Evolutionary conservation across 1,140 invertebrate species (phyloP), one percentile per base, ranked within the genome.

Genomic region (Leptopilina boulardi): DNA sequence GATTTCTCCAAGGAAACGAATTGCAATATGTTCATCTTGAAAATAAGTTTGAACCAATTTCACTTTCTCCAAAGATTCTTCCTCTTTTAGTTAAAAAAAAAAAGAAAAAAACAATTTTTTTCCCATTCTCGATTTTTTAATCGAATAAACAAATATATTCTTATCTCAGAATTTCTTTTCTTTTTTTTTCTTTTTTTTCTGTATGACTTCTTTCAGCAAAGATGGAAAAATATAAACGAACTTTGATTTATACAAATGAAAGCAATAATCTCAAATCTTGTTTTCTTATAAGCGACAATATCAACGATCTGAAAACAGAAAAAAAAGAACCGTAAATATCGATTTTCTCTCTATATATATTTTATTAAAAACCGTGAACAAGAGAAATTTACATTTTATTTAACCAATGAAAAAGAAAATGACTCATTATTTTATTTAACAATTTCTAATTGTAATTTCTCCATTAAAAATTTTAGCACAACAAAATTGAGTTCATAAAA

Each of bases 161-260:
- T 21, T 72, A 38, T 72, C 71, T 18, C 6, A 3, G 9, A 47
- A n/a, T n/a, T n/a, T n/a, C n/a, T n/a, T 8, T 34, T 38, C 23
- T 72, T 34, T 41, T 26, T 76, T 41, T 77, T 82, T 77, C 79
- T 75, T 74, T 75, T 78, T 82, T 83, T 6, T 74, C 84, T 79
- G 30, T 79, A 2, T 42, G 1, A 2, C 13, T 42, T 42, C 10
- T 42, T 11, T 42, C 9, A 11, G 41, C 41, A 42, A 78, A 80
- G 41, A 11, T 42, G 9, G 41, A 13, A 42, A 42, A 42, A 42
- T 42, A 42, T 42, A 42, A 42, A 42, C 41, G 9, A 13, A 13
- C 41, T 42, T 42, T 47, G 47, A 51, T 51, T 51, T 51, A 51
- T 51, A 15, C 47, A 8, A 18, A 51, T 18, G 47, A 51, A 51